A percentile compares a stretch with the other conserved stretches of the same genome.
phyloP scores from a whole-genome alignment of 2,113 vertebrate species.

The Atrichornis clamosus region DNA sequence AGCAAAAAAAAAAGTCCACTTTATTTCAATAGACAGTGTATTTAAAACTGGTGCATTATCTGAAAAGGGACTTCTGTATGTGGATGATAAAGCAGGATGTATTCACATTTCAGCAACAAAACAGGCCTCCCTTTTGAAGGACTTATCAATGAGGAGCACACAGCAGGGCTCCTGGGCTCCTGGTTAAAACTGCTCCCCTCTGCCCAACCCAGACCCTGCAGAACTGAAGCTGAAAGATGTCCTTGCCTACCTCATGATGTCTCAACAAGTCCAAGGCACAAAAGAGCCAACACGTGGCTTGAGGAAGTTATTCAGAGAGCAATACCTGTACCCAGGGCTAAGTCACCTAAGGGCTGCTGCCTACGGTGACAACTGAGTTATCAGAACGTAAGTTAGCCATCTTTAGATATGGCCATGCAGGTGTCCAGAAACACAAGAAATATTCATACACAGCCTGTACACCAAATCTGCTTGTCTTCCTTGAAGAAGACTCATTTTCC shows the following conservation, averaged over 20 bases:
- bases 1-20: neutral
- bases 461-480: neutral
- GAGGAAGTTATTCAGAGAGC: neutral
- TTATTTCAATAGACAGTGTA: neutral
- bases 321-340: neutral
- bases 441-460: neutral
- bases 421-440: neutral
- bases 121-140: neutral
- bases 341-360: neutral
- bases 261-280: neutral
- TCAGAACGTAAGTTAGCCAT: neutral
- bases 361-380: neutral
- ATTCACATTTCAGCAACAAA: neutral
- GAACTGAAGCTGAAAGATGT: neutral
- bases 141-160: neutral
- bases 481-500: neutral
- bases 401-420: neutral
- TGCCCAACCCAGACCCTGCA: neutral
- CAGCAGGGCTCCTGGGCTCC: neutral
- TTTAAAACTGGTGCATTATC: neutral
- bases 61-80: neutral
- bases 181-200: neutral
- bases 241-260: neutral
- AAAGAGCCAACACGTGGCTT: neutral
- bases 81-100: neutral